These are phyloP conservation scores for Salvelinus namaycush DNA, from an alignment of 2,113 vertebrate species.

Conservation along the genomic window DNA sequence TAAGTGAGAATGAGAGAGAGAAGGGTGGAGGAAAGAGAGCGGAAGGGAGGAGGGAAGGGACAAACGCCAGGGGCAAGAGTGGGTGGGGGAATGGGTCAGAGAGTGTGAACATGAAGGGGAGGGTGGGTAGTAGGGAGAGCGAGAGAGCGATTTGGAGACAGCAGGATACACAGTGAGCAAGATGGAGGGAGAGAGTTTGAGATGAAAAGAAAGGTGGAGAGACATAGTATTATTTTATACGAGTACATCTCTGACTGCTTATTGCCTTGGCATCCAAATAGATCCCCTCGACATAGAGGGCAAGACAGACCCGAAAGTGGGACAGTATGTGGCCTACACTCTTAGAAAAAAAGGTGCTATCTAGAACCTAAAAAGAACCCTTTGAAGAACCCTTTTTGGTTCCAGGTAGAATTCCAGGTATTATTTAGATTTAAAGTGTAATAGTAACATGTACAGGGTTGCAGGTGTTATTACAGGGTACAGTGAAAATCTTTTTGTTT, in stretches of 20 bases:
- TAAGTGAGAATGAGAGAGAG: background rate
- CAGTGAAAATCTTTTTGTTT: too few relatives aligned
- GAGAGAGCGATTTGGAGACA: background rate
- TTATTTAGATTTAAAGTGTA: too few relatives aligned
- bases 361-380: too few relatives aligned
- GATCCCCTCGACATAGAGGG: background rate
- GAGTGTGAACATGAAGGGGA: too few relatives aligned
- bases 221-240: background rate
- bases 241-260: background rate
- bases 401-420: too few relatives aligned
- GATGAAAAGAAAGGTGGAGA: background rate
- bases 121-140: background rate
- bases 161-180: background rate
- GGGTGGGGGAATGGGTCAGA: too few relatives aligned
- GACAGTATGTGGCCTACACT: background rate
- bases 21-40: background rate
- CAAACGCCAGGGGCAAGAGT: too few relatives aligned
- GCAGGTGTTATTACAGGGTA: too few relatives aligned
- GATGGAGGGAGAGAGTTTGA: background rate
- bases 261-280: background rate
- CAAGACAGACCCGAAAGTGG: background rate
- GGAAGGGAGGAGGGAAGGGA: background rate
- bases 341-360: too few relatives aligned
- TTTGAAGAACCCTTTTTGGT: too few relatives aligned
- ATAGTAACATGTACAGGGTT: too few relatives aligned